These are phyloP conservation scores for Plusia festucae DNA, from an alignment of 2,888 invertebrate species.

Conservation along the genomic window DNA sequence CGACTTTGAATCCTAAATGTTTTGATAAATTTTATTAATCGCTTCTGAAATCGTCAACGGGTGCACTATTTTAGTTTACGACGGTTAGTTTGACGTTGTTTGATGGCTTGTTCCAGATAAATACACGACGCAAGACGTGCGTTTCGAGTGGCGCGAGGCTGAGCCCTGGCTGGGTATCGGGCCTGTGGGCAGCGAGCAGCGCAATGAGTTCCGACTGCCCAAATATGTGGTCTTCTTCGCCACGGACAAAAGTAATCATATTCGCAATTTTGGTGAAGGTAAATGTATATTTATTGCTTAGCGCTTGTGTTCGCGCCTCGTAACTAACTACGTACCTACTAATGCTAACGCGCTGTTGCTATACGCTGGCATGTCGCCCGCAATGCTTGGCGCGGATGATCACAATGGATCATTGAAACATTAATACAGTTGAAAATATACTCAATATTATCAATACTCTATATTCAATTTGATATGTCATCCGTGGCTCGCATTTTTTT, in stretches of 20 bases:
- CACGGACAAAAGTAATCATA: conserved; percentile 90
- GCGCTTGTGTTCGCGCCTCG: conserved; percentile 84
- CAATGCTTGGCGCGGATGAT: conserved; percentile 72
- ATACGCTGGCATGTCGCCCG: conserved; percentile 72
- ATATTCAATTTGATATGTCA: conserved; percentile 39
- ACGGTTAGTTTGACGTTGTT: conserved; percentile 24
- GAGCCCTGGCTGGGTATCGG: conserved; percentile 85
- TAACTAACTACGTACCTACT: conserved; percentile 78
- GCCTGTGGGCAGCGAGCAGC: conserved; percentile 84
- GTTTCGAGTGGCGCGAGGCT: conserved; percentile 90
- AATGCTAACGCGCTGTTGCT: conserved; percentile 76
- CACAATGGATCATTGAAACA: conserved; percentile 44
- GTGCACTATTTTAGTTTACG: conserved; percentile 29
- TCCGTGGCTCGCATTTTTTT: conserved; percentile 69
- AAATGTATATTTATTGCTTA: conserved; percentile 88
- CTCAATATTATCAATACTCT: conserved; percentile 22
- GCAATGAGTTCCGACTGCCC: conserved; percentile 89
- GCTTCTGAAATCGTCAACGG: conserved; percentile 30
- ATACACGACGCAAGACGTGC: conserved; percentile 89
- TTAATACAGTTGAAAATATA: conserved; percentile 30
- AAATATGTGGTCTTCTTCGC: conserved; percentile 91
- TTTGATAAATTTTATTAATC: conserved; percentile 35
- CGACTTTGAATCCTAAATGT: conserved; percentile 47
- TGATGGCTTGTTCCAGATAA: conserved; percentile 76
- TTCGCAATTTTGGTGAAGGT: conserved; percentile 91